These are phyloP conservation scores for Erythrocercus mccallii DNA, from an alignment of 2,113 vertebrate genomes.

Conservation along the genomic window DNA sequence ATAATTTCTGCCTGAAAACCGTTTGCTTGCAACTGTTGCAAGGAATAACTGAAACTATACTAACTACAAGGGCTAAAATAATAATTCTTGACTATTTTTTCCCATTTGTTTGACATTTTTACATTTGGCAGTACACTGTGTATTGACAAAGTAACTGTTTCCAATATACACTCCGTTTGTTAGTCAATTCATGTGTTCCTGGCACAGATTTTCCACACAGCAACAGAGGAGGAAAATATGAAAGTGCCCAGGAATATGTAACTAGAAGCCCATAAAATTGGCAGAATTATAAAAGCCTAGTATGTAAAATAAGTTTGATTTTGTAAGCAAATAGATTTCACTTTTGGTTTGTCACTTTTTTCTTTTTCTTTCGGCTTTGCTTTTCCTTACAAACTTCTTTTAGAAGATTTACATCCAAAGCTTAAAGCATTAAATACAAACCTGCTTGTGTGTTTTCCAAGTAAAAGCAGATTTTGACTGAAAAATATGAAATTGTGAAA, in stretches of 20 bases:
- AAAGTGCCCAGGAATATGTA: neutral
- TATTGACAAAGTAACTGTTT: conserved; percentile 17
- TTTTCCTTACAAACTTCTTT: neutral
- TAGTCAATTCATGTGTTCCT: conserved; percentile 35
- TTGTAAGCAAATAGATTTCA: neutral
- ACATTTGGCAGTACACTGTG: neutral
- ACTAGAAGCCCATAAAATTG: neutral
- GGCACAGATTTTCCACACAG: neutral
- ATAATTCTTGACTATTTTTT: neutral
- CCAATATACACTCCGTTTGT: neutral
- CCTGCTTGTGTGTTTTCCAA: neutral
- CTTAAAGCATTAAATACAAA: neutral
- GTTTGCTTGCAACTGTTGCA: neutral
- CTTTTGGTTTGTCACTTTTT: neutral
- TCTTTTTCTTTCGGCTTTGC: neutral
- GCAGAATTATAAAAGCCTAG: neutral
- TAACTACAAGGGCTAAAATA: neutral
- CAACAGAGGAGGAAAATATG: neutral
- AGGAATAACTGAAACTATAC: neutral
- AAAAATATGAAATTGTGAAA: neutral
- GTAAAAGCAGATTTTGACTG: neutral
- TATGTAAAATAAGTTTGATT: neutral
- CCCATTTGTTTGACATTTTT: neutral
- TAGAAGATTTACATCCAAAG: neutral
- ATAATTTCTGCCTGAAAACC: neutral